phyloP scores from a whole-genome alignment of 2,113 vertebrate species.

The Osmerus mordax region DNA sequence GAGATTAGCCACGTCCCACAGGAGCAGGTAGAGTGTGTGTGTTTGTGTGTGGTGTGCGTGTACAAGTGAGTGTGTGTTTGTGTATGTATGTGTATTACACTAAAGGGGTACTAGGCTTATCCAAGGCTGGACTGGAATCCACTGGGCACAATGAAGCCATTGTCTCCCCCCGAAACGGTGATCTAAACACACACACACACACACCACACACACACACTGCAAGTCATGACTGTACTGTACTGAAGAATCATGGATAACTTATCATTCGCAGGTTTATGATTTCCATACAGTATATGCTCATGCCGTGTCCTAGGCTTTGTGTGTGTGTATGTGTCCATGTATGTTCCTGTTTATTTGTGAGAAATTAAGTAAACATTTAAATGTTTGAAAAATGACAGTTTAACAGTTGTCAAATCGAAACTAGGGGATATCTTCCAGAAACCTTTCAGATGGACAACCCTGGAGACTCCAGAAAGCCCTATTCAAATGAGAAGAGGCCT shows the following conservation, averaged over 20 bases:
- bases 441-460: conserved; percentile 9
- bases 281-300: no score
- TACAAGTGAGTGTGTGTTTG: background rate
- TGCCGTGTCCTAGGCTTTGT: background rate
- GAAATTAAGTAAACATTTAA: conserved; percentile 3
- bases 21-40: conserved; percentile 5
- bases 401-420: background rate
- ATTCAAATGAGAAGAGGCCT: conserved; percentile 35
- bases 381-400: background rate
- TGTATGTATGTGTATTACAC: background rate
- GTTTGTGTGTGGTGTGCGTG: background rate
- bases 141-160: conserved; percentile 42
- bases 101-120: conserved; percentile 30
- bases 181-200: no score
- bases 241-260: no score
- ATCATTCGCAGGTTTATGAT: no score
- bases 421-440: background rate
- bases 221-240: no score
- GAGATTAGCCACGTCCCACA: conserved; percentile 12
- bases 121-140: conserved; percentile 38
- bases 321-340: background rate
- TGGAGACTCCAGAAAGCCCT: conserved; percentile 14
- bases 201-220: no score
- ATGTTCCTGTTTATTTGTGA: background rate
- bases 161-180: conserved; percentile 29